phyloP scores from a whole-genome alignment of 1,140 invertebrate species.

The Drosophila simulans region DNA sequence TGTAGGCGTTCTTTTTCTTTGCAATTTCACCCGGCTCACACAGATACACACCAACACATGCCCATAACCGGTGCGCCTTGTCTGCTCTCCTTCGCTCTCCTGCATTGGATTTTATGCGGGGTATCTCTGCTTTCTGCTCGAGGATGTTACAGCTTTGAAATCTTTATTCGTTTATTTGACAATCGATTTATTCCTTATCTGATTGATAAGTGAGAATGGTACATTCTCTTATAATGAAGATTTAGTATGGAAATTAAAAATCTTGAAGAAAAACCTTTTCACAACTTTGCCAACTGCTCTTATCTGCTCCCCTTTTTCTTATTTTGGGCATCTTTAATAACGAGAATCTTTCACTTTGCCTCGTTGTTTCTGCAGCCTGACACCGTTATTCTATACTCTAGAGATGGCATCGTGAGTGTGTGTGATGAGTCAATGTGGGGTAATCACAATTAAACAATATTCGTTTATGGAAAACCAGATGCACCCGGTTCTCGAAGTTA shows the following conservation, averaged over 20 bases:
- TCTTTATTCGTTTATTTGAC: background rate
- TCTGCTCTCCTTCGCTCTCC: constrained; percentile 5
- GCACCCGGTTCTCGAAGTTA: constrained; percentile 8
- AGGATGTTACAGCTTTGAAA: background rate
- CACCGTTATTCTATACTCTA: constrained; percentile 6
- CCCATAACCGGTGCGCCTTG: constrained; percentile 35
- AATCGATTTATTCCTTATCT: background rate
- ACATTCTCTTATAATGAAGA: too few relatives aligned
- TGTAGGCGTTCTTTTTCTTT: constrained; percentile 24
- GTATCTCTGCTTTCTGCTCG: background rate
- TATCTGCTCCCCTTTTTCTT: constrained; percentile 5
- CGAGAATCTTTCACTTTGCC: constrained; percentile 30
- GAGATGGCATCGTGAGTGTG: constrained; percentile 16
- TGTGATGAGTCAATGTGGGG: constrained; percentile 2
- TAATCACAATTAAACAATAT: background rate
- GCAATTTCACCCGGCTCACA: constrained; percentile 43
- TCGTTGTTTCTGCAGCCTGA: constrained; percentile 10
- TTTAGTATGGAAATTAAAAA: too few relatives aligned
- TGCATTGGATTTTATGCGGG: background rate
- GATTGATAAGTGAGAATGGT: too few relatives aligned
- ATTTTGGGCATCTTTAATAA: constrained; percentile 18
- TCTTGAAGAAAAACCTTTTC: too few relatives aligned
- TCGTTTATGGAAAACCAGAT: constrained; percentile 15
- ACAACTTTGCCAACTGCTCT: background rate
- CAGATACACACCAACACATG: constrained; percentile 6